phyloP scores from a whole-genome alignment of 2,888 invertebrate genomes.

The Patella caerulea region DNA sequence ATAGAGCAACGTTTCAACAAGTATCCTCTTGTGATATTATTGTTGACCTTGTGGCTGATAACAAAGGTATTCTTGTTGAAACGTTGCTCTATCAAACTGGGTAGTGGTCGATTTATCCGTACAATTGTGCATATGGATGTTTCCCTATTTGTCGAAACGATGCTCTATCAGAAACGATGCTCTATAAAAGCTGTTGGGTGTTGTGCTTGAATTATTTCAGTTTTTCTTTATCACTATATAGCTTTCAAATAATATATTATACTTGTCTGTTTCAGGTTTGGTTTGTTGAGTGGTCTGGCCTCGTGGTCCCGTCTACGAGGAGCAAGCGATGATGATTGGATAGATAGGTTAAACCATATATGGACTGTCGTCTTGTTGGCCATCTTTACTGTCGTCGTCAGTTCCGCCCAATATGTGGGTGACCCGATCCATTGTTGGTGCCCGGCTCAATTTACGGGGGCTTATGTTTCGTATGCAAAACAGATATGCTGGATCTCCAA shows the following conservation, averaged over 20 bases:
- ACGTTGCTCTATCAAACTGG: too few species aligned
- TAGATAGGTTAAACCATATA: conserved; percentile 58
- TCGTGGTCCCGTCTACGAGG: conserved; percentile 53
- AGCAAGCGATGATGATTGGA: conserved; percentile 61
- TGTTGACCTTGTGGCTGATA: too few species aligned
- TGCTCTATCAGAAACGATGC: too few species aligned
- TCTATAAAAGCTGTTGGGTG: too few species aligned
- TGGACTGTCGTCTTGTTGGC: conserved; percentile 56
- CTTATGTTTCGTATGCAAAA: conserved; percentile 55
- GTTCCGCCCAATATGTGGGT: conserved; percentile 59
- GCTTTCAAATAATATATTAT: background rate
- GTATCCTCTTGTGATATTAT: too few species aligned
- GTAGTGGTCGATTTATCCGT: too few species aligned
- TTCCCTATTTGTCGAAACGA: too few species aligned
- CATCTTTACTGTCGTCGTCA: conserved; percentile 60
- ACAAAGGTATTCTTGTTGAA: too few species aligned
- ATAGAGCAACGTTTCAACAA: too few species aligned
- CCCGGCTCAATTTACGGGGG: conserved; percentile 55
- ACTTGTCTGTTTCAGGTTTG: conserved; percentile 40
- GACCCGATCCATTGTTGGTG: conserved; percentile 61
- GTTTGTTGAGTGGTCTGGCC: conserved; percentile 53
- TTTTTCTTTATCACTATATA: too few species aligned
- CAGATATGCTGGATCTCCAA: conserved; percentile 62
- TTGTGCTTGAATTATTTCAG: too few species aligned
- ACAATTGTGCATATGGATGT: too few species aligned